These are phyloP conservation scores for Microctenopoma steveboyesi DNA, from an alignment of 2,797 vertebrate species.

Conservation along the genomic window DNA sequence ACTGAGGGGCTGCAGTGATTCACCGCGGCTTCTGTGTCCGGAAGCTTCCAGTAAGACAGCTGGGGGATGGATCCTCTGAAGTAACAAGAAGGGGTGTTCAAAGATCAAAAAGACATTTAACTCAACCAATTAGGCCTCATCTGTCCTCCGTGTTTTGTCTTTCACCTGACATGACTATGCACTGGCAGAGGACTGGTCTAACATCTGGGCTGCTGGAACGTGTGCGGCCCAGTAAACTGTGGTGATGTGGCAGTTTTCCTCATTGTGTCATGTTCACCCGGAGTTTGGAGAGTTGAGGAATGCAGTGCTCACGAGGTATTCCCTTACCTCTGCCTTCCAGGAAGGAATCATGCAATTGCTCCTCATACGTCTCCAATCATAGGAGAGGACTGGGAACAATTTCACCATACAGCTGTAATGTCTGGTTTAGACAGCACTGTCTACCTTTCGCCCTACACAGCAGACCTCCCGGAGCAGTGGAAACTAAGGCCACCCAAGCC, in stretches of 20 bases:
- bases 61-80: slow-evolving; percentile 37
- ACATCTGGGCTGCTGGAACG: slow-evolving; percentile 54
- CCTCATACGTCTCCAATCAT: slow-evolving; percentile 56
- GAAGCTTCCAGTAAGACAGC: slow-evolving; percentile 65
- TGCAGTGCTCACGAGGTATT: slow-evolving; percentile 60
- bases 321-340: slow-evolving; percentile 62
- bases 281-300: slow-evolving; percentile 49
- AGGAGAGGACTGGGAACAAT: slow-evolving; percentile 69
- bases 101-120: slow-evolving; percentile 61
- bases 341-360: slow-evolving; percentile 65
- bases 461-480: slow-evolving; percentile 74
- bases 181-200: slow-evolving; percentile 19
- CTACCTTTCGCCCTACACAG: slow-evolving; percentile 64
- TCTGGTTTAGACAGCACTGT: slow-evolving; percentile 68
- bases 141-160: slow-evolving; percentile 43
- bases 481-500: slow-evolving; percentile 77
- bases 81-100: slow-evolving; percentile 19
- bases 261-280: slow-evolving; percentile 58
- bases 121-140: slow-evolving; percentile 58
- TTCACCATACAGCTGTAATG: slow-evolving; percentile 71
- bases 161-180: slow-evolving; percentile 22
- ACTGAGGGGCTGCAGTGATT: slow-evolving; percentile 64
- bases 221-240: slow-evolving; percentile 51
- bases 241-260: slow-evolving; percentile 67
- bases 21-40: slow-evolving; percentile 57